phyloP scores from a whole-genome alignment of 1,140 invertebrate genomes.

The Apis cerana region DNA sequence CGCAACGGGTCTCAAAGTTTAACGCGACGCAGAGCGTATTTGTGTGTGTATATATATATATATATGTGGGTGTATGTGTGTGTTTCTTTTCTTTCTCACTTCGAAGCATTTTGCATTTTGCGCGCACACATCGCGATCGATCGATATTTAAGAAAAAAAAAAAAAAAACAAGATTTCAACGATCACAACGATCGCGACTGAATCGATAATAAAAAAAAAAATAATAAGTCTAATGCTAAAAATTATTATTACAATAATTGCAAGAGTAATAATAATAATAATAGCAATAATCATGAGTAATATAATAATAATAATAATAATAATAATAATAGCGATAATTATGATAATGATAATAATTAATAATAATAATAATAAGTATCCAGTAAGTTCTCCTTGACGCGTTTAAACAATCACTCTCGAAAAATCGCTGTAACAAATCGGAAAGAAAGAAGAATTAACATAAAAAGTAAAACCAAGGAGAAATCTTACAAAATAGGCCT shows the following conservation, averaged over 20 bases:
- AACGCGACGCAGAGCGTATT: neutral
- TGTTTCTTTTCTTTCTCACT: too few species aligned
- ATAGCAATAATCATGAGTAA: constrained; percentile 66
- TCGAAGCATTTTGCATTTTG: too few species aligned
- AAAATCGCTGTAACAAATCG: constrained; percentile 62
- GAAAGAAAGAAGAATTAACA: constrained; percentile 40
- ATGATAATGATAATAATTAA: constrained; percentile 68
- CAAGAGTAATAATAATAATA: constrained; percentile 67
- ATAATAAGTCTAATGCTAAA: constrained; percentile 62
- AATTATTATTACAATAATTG: constrained; percentile 67
- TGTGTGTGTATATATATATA: too few species aligned
- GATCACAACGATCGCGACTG: constrained; percentile 27
- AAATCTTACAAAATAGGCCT: constrained; percentile 77
- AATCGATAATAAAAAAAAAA: constrained; percentile 49
- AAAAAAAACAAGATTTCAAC: constrained; percentile 10
- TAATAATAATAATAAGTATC: constrained; percentile 60
- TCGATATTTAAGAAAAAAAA: neutral
- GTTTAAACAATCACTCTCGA: constrained; percentile 65
- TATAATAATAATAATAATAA: constrained; percentile 60
- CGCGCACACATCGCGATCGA: constrained; percentile 47
- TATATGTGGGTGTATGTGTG: too few species aligned
- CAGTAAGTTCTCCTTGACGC: constrained; percentile 60
- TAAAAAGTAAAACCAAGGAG: constrained; percentile 68
- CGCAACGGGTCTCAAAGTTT: constrained; percentile 13
- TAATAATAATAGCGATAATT: constrained; percentile 65